phyloP scores from a whole-genome alignment of 2,797 vertebrate genomes.

The Poeciliopsis gracilis region DNA sequence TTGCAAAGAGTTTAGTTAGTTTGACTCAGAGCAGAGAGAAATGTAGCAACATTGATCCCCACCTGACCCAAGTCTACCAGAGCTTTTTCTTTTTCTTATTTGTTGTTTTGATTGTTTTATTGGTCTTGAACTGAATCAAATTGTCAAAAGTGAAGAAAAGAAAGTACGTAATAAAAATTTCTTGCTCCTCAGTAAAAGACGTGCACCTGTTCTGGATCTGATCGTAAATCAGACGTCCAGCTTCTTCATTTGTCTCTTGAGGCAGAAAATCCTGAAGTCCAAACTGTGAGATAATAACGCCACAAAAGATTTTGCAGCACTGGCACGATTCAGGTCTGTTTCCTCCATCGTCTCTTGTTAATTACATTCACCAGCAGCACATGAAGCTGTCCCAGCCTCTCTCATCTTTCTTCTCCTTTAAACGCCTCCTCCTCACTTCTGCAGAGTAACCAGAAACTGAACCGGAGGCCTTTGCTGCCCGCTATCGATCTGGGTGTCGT shows the following conservation, averaged over 20 bases:
- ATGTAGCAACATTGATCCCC: too few species aligned
- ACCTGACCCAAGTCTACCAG: too few species aligned
- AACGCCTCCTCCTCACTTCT: constrained; percentile 46
- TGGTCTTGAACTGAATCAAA: constrained; percentile 53
- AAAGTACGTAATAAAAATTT: constrained; percentile 62
- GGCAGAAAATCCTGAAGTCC: constrained; percentile 59
- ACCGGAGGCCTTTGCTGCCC: constrained; percentile 58
- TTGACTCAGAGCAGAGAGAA: too few species aligned
- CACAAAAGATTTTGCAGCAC: constrained; percentile 60
- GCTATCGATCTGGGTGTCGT: constrained; percentile 76
- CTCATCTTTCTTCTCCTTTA: constrained; percentile 47
- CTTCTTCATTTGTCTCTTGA: constrained; percentile 59
- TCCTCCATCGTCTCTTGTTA: constrained; percentile 64
- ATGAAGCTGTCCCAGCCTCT: constrained; percentile 51
- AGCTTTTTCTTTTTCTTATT: constrained; percentile 4
- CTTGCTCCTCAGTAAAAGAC: constrained; percentile 61
- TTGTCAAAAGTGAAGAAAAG: constrained; percentile 47
- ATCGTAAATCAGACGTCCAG: constrained; percentile 54
- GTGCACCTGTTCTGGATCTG: constrained; percentile 67
- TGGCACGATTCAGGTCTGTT: constrained; percentile 59
- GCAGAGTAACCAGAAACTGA: constrained; percentile 71
- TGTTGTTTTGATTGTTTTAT: background rate
- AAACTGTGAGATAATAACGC: constrained; percentile 59
- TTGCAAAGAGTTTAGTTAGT: too few species aligned
- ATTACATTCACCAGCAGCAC: constrained; percentile 68